A percentile compares a stretch with the other conserved stretches of the same genome.
Evolutionary conservation across 2,888 invertebrate genomes (phyloP).

Genomic region (Bellardia pandia): DNA sequence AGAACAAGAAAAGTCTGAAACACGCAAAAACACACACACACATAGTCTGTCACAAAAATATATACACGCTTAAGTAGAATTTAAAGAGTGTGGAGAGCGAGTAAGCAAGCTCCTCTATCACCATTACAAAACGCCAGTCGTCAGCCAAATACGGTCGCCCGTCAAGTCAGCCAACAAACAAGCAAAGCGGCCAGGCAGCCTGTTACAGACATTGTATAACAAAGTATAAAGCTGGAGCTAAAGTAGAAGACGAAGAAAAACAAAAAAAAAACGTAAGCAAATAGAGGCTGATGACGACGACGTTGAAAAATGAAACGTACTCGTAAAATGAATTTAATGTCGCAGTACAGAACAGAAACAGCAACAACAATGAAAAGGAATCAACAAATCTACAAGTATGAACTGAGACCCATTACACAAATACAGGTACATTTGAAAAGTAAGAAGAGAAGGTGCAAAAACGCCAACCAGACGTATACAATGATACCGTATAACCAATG

Average conservation of each 20-base stretch:
- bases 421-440: constrained; percentile 1
- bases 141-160: constrained; percentile 37
- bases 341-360: constrained; percentile 33
- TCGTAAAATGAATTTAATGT: constrained; percentile 58
- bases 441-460: constrained; percentile 52
- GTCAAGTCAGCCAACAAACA: constrained; percentile 45
- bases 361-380: constrained; percentile 30
- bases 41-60: constrained; percentile 38
- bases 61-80: constrained; percentile 42
- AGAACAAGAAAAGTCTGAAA: constrained; percentile 13
- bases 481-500: background rate
- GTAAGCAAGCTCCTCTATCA: constrained; percentile 34
- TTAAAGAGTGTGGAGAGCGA: constrained; percentile 26
- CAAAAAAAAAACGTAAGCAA: constrained; percentile 34
- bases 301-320: constrained; percentile 25
- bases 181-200: constrained; percentile 28
- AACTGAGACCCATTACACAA: constrained; percentile 7
- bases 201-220: constrained; percentile 6
- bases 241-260: constrained; percentile 5
- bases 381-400: constrained; percentile 39
- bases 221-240: constrained; percentile 27
- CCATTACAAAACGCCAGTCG: constrained; percentile 32
- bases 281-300: constrained; percentile 13
- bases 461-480: constrained; percentile 34
- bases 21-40: constrained; percentile 3